These are phyloP conservation scores for Clanis bilineata DNA, from an alignment of 2,888 invertebrate species.

Conservation along the genomic window DNA sequence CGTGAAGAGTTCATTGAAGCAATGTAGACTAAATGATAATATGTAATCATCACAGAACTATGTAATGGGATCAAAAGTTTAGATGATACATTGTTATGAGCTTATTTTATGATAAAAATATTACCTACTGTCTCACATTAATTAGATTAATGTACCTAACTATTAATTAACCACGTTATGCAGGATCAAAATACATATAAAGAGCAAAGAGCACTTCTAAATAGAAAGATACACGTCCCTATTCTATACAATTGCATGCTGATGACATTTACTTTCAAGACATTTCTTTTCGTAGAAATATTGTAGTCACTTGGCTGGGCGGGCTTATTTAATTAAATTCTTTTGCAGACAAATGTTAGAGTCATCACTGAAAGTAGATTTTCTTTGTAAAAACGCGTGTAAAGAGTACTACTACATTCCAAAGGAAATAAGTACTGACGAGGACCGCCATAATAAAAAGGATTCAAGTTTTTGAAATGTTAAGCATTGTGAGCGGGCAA, in stretches of 20 bases:
- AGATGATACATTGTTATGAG: not conserved
- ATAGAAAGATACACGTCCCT: not conserved
- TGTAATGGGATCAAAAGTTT: not conserved
- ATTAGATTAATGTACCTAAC: no score
- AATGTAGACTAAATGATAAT: not conserved
- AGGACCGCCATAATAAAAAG: not conserved
- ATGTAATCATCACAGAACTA: not conserved
- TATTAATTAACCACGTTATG: not conserved
- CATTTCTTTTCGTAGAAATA: slow-evolving; percentile 43
- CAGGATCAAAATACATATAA: not conserved
- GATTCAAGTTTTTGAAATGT: slow-evolving; percentile 17
- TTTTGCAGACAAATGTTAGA: slow-evolving; percentile 32
- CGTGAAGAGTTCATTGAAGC: not conserved
- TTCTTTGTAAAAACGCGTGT: slow-evolving; percentile 12
- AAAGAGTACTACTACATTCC: slow-evolving; percentile 22
- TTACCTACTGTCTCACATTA: no score
- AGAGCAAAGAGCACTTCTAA: not conserved
- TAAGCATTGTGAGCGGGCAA: slow-evolving; percentile 12
- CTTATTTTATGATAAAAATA: not conserved
- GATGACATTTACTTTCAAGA: slow-evolving; percentile 25
- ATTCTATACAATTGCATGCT: not conserved
- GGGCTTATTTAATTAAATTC: slow-evolving; percentile 57
- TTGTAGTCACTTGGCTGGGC: slow-evolving; percentile 35
- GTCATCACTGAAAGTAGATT: slow-evolving; percentile 18
- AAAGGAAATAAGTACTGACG: slow-evolving; percentile 16